A percentile compares a stretch with the other conserved stretches of the same genome.
phyloP scores from a whole-genome alignment of 2,797 vertebrate genomes.

The Anableps anableps region DNA sequence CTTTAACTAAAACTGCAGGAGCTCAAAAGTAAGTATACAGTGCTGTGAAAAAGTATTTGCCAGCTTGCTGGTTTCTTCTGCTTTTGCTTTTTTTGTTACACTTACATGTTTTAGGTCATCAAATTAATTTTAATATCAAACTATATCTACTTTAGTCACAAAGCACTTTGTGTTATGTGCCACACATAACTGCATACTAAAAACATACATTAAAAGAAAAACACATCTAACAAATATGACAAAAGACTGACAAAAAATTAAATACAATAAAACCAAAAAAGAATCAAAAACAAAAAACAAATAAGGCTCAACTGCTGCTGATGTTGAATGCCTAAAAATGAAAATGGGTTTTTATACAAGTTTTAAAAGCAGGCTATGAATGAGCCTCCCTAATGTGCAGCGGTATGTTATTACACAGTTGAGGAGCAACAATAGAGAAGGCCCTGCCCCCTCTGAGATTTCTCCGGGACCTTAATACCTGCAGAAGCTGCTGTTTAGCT shows the following conservation, averaged over 20 bases:
- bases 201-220: neutral
- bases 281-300: neutral
- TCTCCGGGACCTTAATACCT: neutral
- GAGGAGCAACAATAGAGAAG: neutral
- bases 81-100: neutral
- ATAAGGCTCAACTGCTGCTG: neutral
- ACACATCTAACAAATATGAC: neutral
- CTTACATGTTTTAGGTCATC: neutral
- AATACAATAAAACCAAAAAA: neutral
- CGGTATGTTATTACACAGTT: neutral
- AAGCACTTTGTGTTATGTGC: neutral
- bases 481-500: neutral
- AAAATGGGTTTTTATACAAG: neutral
- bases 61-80: neutral
- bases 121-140: neutral
- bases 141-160: neutral
- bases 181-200: neutral
- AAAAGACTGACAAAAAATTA: neutral
- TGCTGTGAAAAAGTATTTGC: neutral
- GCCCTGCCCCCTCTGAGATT: neutral
- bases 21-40: neutral
- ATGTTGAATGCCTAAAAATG: neutral
- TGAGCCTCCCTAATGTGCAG: neutral
- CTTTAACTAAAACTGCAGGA: neutral
- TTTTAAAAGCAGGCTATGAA: neutral